Base-by-base conservation (phyloP, 2,797 vertebrate genomes). In the Lepus oiostolus region DNA sequence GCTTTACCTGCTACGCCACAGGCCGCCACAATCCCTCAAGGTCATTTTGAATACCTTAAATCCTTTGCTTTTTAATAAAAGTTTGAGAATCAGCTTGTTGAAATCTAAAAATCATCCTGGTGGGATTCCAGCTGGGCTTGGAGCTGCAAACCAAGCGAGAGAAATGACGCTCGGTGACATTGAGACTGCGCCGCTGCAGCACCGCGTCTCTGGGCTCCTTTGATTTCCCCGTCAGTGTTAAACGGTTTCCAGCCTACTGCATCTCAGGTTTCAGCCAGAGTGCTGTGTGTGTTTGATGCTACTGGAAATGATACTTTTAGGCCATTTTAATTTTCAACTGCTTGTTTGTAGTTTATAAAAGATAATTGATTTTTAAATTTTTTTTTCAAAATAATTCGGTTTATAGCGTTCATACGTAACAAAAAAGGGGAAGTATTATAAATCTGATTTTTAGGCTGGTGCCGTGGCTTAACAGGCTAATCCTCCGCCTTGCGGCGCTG, bases 301-400 rank as follows among this genome's bases (percentile, higher is more conserved):
- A n/a, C 17, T 82, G n/a, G 84, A 71, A 93, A 71, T 54, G 75
- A 26, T 4, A 32, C 62, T 58, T 24, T 90, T 91, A 81, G 60
- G 68, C 50, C 63, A 0, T 63, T 71, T 60, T 47, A 1, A 72
- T 54, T 83, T 85, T 28, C 13, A 60, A 7, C 32, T 71, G 42
- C 88, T 71, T 52, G n/a, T 88, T 81, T 26, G 10, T 85, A 74
- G 67, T 38, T 24, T 63, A n/a, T 81, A 68, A 89, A 86, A 82
- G 32, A 87, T 3, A 83, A 38, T 68, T 84, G 17, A 38, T 74
- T 84, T 83, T 62, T 62, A 63, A 95, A 76, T 76, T n/a, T 76
- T 76, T 54, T 94, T 98, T 98, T 98, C 98, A 97, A 97, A 98
- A 98, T 98, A 98, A 98, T 98, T 98, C 98, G 98, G 98, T 98